Percentiles rank a stretch among this genome's conserved stretches.
Conservation (phyloP, 2,113 vertebrate genomes). For the Cryptoleucopteryx plumbea region DNA sequence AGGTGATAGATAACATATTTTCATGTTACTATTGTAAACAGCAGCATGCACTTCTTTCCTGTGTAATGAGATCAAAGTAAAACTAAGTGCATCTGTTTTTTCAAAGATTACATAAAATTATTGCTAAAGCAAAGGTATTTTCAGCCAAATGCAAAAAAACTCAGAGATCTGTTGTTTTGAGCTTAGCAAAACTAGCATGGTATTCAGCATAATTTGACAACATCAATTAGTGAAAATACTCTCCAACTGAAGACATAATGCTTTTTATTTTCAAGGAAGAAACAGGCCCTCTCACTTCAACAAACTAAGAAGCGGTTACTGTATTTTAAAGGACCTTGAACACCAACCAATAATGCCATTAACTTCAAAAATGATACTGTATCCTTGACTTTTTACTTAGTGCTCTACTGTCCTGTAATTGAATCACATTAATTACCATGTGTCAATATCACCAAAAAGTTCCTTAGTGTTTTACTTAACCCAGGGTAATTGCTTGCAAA, state of each 20-base stretch:
- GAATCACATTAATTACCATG: constrained; percentile 73
- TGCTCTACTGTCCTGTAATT: constrained; percentile 66
- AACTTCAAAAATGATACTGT: not conserved
- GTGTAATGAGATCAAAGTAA: not conserved
- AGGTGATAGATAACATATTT: not conserved
- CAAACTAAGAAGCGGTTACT: not conserved
- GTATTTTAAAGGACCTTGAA: constrained; percentile 8
- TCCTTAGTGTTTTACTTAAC: constrained; percentile 74
- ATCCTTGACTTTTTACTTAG: constrained; percentile 68
- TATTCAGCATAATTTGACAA: not conserved
- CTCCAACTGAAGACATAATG: not conserved
- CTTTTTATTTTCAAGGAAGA: not conserved
- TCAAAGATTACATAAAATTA: not conserved
- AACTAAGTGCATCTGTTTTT: not conserved
- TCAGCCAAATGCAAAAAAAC: not conserved
- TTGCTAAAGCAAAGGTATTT: not conserved
- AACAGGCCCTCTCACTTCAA: not conserved
- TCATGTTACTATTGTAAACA: not conserved
- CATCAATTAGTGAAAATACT: not conserved
- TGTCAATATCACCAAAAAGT: constrained; percentile 56
- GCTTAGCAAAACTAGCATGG: not conserved
- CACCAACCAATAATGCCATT: not conserved
- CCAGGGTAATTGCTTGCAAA: constrained; percentile 72
- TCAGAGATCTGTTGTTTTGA: not conserved
- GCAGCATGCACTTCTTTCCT: not conserved